These are phyloP conservation scores for Notechis scutatus DNA, from an alignment of 2,113 vertebrate species.

Conservation along the genomic window DNA sequence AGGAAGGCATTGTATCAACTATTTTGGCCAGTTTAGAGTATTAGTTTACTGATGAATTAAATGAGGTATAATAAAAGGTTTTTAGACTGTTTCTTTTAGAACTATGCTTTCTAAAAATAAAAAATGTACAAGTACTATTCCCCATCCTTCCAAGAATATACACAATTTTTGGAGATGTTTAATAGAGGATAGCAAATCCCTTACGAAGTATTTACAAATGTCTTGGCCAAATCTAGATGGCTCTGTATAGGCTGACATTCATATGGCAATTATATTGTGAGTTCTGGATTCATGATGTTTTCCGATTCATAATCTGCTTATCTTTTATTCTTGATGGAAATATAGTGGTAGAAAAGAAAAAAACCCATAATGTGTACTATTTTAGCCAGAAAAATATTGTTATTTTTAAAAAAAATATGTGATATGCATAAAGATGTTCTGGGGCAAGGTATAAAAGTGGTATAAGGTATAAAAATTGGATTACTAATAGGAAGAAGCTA, in stretches of 20 bases:
- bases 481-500: background rate
- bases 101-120: background rate
- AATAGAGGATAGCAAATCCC: background rate
- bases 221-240: background rate
- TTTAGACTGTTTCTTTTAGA: background rate
- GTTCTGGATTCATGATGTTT: background rate
- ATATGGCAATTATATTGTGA: background rate
- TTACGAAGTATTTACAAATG: background rate
- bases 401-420: background rate
- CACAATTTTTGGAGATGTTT: background rate
- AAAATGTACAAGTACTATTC: background rate
- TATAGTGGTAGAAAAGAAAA: background rate
- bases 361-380: background rate
- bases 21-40: background rate
- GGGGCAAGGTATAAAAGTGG: background rate
- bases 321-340: background rate
- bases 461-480: background rate
- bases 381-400: background rate
- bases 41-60: conserved; percentile 22
- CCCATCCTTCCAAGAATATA: background rate
- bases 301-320: background rate
- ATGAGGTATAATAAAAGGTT: background rate
- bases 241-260: background rate
- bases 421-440: background rate
- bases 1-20: background rate